Base-by-base conservation (phyloP, 2,888 invertebrate species). In the Anticlea derivata region DNA sequence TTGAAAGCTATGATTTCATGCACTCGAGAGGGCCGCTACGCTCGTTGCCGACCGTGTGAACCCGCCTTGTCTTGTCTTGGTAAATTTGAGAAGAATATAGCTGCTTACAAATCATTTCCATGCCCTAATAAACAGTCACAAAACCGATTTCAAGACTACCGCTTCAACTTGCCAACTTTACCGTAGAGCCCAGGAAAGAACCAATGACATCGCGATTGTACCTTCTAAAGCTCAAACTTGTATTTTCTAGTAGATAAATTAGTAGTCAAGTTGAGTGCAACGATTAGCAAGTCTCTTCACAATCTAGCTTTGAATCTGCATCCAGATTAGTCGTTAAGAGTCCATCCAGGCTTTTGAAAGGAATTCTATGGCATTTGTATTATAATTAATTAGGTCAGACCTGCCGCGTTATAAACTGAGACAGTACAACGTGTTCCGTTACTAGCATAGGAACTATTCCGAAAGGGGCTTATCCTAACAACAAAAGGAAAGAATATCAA, bases 31-130 rank as follows among this genome's bases (percentile, higher is more conserved):
- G 55, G 41, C 54, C 54, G 59, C 51, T 48, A 52, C 52, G 58
- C 50, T 58, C 24, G 11, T 29, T 55, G 45, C 31, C 47, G 22
- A 41, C 38, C 61, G 57, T 61, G 61, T 50, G 61, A 61, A 59
- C 48, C 3, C 17, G 4, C 2, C 17, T 3, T 23, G 43, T 33
- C 17, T 33, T 31, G 30, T 31, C 39, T 39, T 39, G 17, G 4
- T 29, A 20, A 17, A 27, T 7, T n/a, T n/a, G n/a, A n/a, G n/a
- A n/a, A n/a, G n/a, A n/a, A n/a, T n/a, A n/a, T n/a, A n/a, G n/a
- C n/a, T n/a, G n/a, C n/a, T n/a, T n/a, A n/a, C n/a, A n/a, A n/a
- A n/a, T n/a, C n/a, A n/a, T n/a, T n/a, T 33, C 13, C 12, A 24
- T 37, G 23, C 8, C 12, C 10, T 23, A 12, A n/a, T n/a, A n/a